Evolutionary conservation across 1,140 invertebrate species (phyloP), one percentile per base, ranked within the genome.

Genomic region (Steinernema feltiae): DNA sequence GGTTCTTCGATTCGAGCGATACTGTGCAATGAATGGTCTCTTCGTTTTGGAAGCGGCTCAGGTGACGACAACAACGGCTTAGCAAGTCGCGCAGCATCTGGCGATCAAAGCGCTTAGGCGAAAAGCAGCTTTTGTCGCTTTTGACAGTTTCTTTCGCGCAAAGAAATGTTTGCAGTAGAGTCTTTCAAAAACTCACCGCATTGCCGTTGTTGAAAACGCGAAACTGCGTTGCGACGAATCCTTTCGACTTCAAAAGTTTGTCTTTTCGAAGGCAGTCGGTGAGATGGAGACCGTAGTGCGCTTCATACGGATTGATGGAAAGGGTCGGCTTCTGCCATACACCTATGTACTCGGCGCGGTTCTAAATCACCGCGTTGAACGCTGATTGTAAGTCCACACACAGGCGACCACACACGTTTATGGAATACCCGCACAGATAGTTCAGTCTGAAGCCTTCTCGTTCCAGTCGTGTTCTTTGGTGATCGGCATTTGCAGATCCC

Each of bases 221-320:
- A 71, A 85, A 84, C 31, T 80, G 78, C n/a, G 80, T 81, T 1
- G 84, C 84, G 0, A 85, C 82, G 74, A 75, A 85, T 18, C 81
- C 81, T 72, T 83, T 86, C 27, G 76, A 46, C 12, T 35, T 32
- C n/a, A 82, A 74, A 17, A 77, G 21, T 32, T 79, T 76, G 70
- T 85, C 81, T 46, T 83, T 79, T 53, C 75, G 79, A n/a, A 85
- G 70, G 73, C 85, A 85, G 27, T 83, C 84, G 18, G 73, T 72
- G 21, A 85, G 41, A 1, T 83, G 77, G 24, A 85, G 35, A 7
- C 84, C 84, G 71, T 86, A 85, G 46, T 86, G 80, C 0, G 85
- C 85, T 79, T 85, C 83, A 73, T 85, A 85, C n/a, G 83, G 78
- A 41, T 46, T 74, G 24, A 70, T 73, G n/a, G 69, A 53, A 18